phyloP scores from a whole-genome alignment of 2,113 vertebrate genomes.

The Corythaeola cristata region DNA sequence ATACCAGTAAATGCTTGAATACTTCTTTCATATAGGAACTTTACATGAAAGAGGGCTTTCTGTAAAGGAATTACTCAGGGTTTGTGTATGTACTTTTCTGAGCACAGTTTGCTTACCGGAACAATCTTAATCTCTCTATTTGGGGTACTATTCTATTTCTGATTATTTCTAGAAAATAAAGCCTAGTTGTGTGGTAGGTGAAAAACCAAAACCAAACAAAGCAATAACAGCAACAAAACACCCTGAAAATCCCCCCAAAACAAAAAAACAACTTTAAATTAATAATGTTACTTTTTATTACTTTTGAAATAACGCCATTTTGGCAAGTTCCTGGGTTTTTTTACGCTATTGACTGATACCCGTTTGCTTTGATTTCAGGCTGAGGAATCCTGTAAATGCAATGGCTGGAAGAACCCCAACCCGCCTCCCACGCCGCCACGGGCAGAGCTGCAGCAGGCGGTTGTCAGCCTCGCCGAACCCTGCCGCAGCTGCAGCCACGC shows the following conservation, averaged over 20 bases:
- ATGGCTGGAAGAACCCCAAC: slow-evolving; percentile 98
- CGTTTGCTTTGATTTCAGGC: slow-evolving; percentile 78
- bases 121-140: neutral
- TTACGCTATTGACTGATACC: neutral
- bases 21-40: neutral
- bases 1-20: neutral
- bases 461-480: slow-evolving; percentile 88
- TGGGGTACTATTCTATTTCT: neutral
- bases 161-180: neutral
- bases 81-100: neutral
- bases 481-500: slow-evolving; percentile 95
- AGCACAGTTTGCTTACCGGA: neutral
- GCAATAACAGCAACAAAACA: neutral
- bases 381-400: slow-evolving; percentile 97
- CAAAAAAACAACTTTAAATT: neutral
- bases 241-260: accelerated
- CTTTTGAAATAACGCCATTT: neutral
- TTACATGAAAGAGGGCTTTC: neutral
- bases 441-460: slow-evolving; percentile 85
- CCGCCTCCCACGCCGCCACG: slow-evolving; percentile 93
- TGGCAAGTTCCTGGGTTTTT: neutral
- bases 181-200: neutral
- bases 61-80: neutral
- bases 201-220: neutral
- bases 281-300: neutral